phyloP scores from a whole-genome alignment of 2,113 vertebrate species.

The Lepidothrix coronata region DNA sequence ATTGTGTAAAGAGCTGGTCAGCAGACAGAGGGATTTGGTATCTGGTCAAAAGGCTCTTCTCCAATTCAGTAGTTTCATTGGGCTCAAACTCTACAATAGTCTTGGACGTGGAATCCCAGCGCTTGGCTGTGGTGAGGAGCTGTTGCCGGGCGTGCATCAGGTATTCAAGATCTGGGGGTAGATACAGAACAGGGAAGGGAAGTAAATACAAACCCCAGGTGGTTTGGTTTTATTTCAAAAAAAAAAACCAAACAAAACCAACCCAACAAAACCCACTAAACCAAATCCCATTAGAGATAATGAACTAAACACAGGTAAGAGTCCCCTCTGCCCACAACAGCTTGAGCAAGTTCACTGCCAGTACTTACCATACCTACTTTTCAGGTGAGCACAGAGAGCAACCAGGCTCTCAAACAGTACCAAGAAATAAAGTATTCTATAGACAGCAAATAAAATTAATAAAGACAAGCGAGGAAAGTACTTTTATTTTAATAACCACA shows the following conservation, averaged over 20 bases:
- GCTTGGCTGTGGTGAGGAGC: conserved; percentile 92
- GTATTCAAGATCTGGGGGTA: conserved; percentile 88
- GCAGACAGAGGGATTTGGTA: conserved; percentile 98
- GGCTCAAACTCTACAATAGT: conserved; percentile 93
- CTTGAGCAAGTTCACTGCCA: neutral
- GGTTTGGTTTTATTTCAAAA: neutral
- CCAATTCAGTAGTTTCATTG: conserved; percentile 95
- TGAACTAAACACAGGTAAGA: neutral
- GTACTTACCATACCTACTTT: neutral
- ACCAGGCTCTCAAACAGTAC: neutral
- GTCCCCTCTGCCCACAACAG: neutral
- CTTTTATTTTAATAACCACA: neutral
- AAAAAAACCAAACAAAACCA: no score
- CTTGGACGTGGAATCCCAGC: conserved; percentile 97
- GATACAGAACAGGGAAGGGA: neutral
- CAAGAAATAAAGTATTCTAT: neutral
- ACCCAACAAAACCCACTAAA: neutral
- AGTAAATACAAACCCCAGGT: neutral
- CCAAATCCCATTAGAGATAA: neutral
- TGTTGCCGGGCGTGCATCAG: conserved; percentile 94
- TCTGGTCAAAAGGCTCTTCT: conserved; percentile 92
- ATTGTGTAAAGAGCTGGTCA: conserved; percentile 98
- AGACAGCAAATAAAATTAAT: neutral
- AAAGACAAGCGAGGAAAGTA: neutral
- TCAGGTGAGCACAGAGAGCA: neutral